Evolutionary conservation across 53 echinoderm and acorn worm genomes (phyloP).

Genomic region (Paracentrotus lividus): DNA sequence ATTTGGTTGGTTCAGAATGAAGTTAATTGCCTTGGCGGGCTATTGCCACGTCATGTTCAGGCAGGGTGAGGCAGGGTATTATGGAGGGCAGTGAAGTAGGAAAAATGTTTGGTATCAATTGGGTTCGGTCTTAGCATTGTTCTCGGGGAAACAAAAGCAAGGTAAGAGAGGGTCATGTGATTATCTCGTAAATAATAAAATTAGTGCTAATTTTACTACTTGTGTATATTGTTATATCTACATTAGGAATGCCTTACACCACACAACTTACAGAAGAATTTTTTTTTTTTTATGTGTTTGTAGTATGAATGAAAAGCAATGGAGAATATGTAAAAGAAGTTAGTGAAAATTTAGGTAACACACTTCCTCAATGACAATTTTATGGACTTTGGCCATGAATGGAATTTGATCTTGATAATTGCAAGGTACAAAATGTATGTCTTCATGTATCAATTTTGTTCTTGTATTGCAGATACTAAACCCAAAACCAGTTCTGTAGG

Average conservation of each 20-base stretch:
- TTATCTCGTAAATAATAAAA: no score
- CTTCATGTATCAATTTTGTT: background rate
- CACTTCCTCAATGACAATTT: background rate
- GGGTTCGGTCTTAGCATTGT: no score
- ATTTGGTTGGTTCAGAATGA: no score
- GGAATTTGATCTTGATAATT: background rate
- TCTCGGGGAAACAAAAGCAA: no score
- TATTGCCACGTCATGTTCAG: no score
- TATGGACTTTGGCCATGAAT: background rate
- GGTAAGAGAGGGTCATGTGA: no score
- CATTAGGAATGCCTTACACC: background rate
- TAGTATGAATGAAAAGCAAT: background rate
- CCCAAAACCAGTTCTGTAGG: conserved; percentile 51
- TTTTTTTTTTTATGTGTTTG: background rate
- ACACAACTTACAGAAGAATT: background rate
- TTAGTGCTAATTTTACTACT: no score
- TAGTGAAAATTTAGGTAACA: background rate
- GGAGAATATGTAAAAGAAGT: background rate
- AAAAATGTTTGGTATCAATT: no score
- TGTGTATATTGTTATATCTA: no score
- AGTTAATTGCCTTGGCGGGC: no score
- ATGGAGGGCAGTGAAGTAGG: no score
- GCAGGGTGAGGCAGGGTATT: no score
- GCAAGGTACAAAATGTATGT: background rate
- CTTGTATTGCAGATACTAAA: conserved; percentile 61